Evolutionary conservation across 2,113 vertebrate species (phyloP), one percentile per base, ranked within the genome.

Genomic region (Oreochromis aureus): DNA sequence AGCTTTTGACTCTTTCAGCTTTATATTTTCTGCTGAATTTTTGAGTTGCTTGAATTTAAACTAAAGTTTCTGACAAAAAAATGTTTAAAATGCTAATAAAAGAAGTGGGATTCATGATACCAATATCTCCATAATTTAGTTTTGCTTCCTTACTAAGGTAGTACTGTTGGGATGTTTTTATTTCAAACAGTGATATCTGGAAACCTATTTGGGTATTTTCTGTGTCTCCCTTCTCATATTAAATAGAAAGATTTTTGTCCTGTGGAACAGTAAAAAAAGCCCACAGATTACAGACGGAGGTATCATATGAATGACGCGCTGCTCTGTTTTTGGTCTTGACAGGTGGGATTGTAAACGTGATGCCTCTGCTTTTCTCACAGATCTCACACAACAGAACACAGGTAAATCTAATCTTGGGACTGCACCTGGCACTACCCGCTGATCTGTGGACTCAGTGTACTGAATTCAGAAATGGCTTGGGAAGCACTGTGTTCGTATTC

Each of bases 261-360:
- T 53, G 46, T 53, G 46, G 46, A 78, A 32, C 16, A 34, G 27
- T 32, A 66, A 39, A 39, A 36, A 51, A 13, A 4, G 46, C 73
- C 73, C n/a, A 24, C 12, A 41, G 63, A 69, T 41, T 24, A n/a
- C 46, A 78, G 73, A 34, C 11, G 27, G 46, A 53, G 27, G 73
- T 34, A 53, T 78, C 73, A 53, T 5, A 39, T 76, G 36, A 73
- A 15, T 89, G 24, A 85, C 18, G 22, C 34, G 12, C 24, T 84
- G 30, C 56, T 80, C 11, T 82, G 46, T 79, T 86, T 84, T 51
- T 34, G 90, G 30, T 89, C 41, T 83, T 69, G 12, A 81, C 90
- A 97, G 96, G 96, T 83, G 95, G 95, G 79, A 95, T 96, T 85
- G 93, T 96, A 56, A 97, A 97, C 55, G 93, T 96, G 92, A 96